These are phyloP conservation scores for Papilio protenor DNA, from an alignment of 2,888 invertebrate species.

Conservation along the genomic window DNA sequence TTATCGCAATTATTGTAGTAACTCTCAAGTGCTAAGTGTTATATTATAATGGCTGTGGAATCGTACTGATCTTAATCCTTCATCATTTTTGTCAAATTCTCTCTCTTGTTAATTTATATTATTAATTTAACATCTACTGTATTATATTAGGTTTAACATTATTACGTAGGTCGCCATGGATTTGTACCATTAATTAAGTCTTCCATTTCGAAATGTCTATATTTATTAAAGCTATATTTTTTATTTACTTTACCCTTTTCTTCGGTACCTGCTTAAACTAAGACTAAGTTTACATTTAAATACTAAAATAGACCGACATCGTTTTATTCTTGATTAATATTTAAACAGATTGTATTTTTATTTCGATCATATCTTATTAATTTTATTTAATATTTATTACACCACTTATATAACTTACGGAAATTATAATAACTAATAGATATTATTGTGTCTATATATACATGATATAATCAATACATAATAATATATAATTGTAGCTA, in stretches of 20 bases:
- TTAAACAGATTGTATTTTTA: slow-evolving; percentile 15
- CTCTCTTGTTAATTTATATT: slow-evolving; percentile 48
- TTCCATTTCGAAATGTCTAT: slow-evolving; percentile 78
- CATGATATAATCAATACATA: slow-evolving; percentile 53
- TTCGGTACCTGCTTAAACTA: slow-evolving; percentile 75
- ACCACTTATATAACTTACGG: neutral
- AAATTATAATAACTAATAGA: slow-evolving; percentile 1
- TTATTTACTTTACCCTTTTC: slow-evolving; percentile 64
- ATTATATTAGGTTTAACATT: slow-evolving; percentile 63
- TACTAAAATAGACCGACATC: slow-evolving; percentile 29
- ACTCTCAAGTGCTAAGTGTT: slow-evolving; percentile 78
- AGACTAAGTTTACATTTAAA: slow-evolving; percentile 60
- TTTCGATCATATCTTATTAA: neutral
- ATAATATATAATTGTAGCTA: slow-evolving; percentile 46
- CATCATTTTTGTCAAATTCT: slow-evolving; percentile 67
- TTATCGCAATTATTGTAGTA: slow-evolving; percentile 66
- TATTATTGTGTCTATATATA: slow-evolving; percentile 48
- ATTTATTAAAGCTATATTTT: slow-evolving; percentile 58
- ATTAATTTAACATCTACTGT: slow-evolving; percentile 61
- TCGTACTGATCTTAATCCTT: slow-evolving; percentile 78
- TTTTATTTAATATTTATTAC: neutral
- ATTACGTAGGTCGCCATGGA: slow-evolving; percentile 68
- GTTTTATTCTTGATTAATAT: slow-evolving; percentile 31
- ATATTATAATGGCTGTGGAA: slow-evolving; percentile 82
- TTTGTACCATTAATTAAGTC: slow-evolving; percentile 79